phyloP scores from a whole-genome alignment of 2,113 vertebrate genomes.

The Daboia siamensis region DNA sequence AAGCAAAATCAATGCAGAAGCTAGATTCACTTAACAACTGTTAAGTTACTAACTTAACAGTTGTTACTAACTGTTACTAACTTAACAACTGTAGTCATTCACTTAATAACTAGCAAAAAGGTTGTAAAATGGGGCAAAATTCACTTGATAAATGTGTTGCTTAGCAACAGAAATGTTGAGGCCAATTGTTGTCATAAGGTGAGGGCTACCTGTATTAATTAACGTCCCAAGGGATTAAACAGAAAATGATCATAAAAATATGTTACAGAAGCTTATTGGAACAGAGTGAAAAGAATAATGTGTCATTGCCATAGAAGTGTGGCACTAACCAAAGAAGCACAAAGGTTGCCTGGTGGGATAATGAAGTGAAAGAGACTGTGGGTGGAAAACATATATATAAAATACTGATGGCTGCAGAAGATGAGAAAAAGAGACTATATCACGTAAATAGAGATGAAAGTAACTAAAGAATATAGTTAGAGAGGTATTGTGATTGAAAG shows the following conservation, averaged over 20 bases:
- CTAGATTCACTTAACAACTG: neutral
- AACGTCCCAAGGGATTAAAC: neutral
- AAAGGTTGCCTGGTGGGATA: neutral
- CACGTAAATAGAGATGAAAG: neutral
- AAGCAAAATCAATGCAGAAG: neutral
- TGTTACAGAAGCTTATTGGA: neutral
- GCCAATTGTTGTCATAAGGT: too few species aligned
- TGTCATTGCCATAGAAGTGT: neutral
- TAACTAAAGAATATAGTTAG: neutral
- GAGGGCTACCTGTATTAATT: neutral
- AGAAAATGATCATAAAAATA: neutral
- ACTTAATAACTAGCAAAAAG: too few species aligned
- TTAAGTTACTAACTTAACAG: neutral
- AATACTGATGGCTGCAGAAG: neutral
- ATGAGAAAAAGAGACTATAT: neutral
- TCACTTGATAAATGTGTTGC: too few species aligned
- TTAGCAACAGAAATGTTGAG: too few species aligned
- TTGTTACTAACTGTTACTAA: too few species aligned
- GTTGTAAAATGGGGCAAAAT: too few species aligned
- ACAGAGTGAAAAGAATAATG: neutral
- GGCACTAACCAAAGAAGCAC: neutral
- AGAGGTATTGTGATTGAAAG: neutral
- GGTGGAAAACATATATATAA: neutral
- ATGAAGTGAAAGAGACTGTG: neutral
- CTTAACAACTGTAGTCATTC: neutral